Conservation (phyloP, 2,797 vertebrate genomes). For the Acanthis flammea region DNA sequence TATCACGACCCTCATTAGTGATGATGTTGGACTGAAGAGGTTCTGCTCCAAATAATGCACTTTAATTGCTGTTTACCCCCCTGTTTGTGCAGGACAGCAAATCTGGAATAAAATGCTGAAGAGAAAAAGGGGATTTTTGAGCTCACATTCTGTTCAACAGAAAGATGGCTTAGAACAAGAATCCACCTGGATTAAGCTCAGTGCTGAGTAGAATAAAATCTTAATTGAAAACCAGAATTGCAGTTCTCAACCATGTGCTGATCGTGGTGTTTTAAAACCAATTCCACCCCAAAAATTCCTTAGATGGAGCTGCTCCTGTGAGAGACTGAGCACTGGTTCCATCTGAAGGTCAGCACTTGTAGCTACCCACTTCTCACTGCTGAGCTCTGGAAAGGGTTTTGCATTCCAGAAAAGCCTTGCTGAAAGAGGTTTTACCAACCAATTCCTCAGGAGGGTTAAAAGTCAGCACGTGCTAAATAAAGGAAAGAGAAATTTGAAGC, state of each 20-base stretch:
- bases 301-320: fast-evolving
- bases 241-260: neutral
- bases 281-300: neutral
- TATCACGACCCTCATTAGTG: neutral
- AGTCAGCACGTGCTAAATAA: neutral
- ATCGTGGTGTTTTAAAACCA: neutral
- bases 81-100: neutral
- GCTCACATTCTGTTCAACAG: neutral
- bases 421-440: neutral
- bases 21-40: neutral
- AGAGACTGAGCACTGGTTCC: neutral
- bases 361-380: neutral
- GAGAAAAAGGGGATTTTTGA: neutral
- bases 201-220: neutral
- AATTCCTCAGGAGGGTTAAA: neutral
- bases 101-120: neutral
- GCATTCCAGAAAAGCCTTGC: neutral
- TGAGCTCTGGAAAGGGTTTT: neutral
- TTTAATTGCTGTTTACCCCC: neutral
- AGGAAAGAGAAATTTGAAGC: neutral
- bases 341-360: neutral
- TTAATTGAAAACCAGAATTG: neutral
- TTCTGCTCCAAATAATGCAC: neutral
- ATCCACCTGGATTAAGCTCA: neutral
- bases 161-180: neutral